Percentiles rank a stretch among this genome's conserved stretches.
These are phyloP conservation scores for Virgularia gustaviana DNA, from an alignment of 92 coral and sea anemone genomes.

Conservation along the genomic window DNA sequence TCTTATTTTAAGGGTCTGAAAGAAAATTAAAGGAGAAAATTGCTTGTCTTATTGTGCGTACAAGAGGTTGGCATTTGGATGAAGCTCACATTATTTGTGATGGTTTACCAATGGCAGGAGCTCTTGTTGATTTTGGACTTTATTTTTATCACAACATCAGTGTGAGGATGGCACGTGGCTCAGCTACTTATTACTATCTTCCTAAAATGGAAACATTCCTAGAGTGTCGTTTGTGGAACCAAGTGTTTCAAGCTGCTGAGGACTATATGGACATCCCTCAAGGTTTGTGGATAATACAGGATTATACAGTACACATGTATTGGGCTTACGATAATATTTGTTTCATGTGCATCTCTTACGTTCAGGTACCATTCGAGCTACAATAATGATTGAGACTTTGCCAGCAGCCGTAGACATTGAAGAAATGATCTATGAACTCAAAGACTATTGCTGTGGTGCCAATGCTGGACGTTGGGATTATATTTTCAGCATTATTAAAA, in stretches of 20 bases:
- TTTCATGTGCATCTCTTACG: too few relatives aligned
- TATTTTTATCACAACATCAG: slow-evolving; percentile 92
- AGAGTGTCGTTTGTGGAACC: slow-evolving; percentile 95
- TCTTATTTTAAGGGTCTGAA: slow-evolving; percentile 75
- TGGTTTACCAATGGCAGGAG: slow-evolving; percentile 85
- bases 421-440: slow-evolving; percentile 91
- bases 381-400: slow-evolving; percentile 93
- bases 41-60: slow-evolving; percentile 77
- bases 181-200: slow-evolving; percentile 91
- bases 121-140: slow-evolving; percentile 94
- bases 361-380: slow-evolving; percentile 92
- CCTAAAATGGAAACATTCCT: slow-evolving; percentile 95
- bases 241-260: slow-evolving; percentile 89
- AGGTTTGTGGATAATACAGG: slow-evolving; percentile 44
- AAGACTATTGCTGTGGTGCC: slow-evolving; percentile 91
- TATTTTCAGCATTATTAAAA: slow-evolving; percentile 88
- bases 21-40: slow-evolving; percentile 84
- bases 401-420: slow-evolving; percentile 94
- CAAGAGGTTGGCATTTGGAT: slow-evolving; percentile 95
- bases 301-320: not conserved
- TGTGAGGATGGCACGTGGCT: slow-evolving; percentile 65
- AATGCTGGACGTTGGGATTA: slow-evolving; percentile 99
- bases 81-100: slow-evolving; percentile 94
- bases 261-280: slow-evolving; percentile 89
- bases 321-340: not conserved